phyloP scores from a whole-genome alignment of 2,113 vertebrate species.

The Pygathrix nemaeus region DNA sequence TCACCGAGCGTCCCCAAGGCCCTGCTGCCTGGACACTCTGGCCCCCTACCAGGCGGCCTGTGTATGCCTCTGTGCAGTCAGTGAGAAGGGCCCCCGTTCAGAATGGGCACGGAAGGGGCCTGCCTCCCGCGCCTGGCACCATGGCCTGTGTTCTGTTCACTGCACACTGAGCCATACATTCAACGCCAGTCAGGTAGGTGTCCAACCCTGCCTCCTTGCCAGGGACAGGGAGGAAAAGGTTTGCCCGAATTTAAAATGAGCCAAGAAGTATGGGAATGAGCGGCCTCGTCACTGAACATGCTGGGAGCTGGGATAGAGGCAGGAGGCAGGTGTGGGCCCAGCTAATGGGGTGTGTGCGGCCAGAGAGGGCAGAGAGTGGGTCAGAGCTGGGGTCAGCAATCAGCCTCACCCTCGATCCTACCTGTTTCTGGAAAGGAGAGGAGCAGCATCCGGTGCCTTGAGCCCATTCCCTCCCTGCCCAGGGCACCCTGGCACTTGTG shows the following conservation, averaged over 20 bases:
- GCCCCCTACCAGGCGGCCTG: fast-evolving
- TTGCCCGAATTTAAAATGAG: fast-evolving
- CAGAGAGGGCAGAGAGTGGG: background rate
- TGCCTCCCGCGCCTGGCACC: background rate
- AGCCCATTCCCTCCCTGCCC: background rate
- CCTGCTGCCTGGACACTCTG: background rate
- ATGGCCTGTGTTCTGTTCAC: fast-evolving
- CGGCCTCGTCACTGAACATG: background rate
- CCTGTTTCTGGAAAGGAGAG: background rate
- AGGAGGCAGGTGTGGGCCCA: background rate
- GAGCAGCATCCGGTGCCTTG: fast-evolving
- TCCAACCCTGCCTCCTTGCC: background rate
- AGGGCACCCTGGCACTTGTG: background rate
- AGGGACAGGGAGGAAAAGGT: too few relatives aligned
- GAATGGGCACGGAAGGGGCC: background rate
- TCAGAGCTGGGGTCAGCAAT: fast-evolving
- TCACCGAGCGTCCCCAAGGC: background rate
- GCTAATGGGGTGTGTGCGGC: fast-evolving
- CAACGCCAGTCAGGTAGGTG: too few relatives aligned
- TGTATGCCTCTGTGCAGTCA: too few relatives aligned
- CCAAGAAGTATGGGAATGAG: background rate
- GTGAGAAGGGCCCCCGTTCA: background rate
- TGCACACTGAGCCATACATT: background rate
- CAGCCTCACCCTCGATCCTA: background rate
- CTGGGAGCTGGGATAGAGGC: fast-evolving